Evolutionary conservation across 2,888 invertebrate genomes (phyloP).

Genomic region (Ochlodes sylvanus): DNA sequence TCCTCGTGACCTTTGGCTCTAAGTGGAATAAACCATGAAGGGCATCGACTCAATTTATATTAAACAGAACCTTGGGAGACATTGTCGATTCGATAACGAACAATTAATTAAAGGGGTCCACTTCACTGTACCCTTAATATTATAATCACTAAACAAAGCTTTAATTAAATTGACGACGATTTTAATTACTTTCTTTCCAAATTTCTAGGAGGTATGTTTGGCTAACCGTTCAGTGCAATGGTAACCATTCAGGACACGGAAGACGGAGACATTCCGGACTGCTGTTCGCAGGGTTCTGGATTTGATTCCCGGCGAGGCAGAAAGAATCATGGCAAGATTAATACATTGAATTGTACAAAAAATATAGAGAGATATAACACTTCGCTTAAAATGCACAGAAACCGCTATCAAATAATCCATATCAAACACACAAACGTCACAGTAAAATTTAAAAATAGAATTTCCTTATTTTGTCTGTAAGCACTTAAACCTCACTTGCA

Average conservation of each 20-base stretch:
- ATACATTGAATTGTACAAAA: too few relatives aligned
- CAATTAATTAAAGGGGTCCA: constrained; percentile 69
- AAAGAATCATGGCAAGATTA: too few relatives aligned
- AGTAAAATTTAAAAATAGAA: too few relatives aligned
- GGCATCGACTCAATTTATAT: constrained; percentile 57
- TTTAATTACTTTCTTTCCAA: constrained; percentile 55
- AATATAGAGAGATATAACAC: too few relatives aligned
- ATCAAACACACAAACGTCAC: too few relatives aligned
- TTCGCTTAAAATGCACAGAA: too few relatives aligned
- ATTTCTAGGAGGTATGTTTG: constrained; percentile 30
- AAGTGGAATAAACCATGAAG: constrained; percentile 19
- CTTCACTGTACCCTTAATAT: constrained; percentile 56
- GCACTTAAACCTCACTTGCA: not conserved
- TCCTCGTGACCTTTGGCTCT: not conserved
- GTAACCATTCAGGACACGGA: too few relatives aligned
- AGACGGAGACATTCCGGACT: too few relatives aligned
- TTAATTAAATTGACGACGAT: constrained; percentile 66
- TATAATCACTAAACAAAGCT: constrained; percentile 63
- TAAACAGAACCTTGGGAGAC: constrained; percentile 57
- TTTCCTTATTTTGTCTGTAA: not conserved
- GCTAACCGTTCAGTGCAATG: too few relatives aligned
- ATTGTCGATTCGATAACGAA: constrained; percentile 70
- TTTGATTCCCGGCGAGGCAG: too few relatives aligned
- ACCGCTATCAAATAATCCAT: too few relatives aligned
- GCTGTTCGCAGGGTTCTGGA: too few relatives aligned